phyloP scores from a whole-genome alignment of 1,140 invertebrate genomes.

The Drosophila varians region DNA sequence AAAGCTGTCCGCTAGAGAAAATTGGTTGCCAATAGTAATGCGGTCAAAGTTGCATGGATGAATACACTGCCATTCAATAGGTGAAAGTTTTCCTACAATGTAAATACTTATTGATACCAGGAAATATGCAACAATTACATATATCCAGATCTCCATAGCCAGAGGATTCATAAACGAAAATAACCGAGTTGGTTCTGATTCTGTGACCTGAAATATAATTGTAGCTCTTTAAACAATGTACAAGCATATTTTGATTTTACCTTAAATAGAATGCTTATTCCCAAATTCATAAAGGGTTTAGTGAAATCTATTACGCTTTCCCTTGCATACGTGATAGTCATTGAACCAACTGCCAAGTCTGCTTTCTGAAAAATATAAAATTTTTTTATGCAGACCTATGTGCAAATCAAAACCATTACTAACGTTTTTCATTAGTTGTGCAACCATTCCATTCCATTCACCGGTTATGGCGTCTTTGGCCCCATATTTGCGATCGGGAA shows the following conservation, averaged over 20 bases:
- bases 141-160: slow-evolving; percentile 97
- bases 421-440: slow-evolving; percentile 82
- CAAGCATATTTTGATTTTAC: slow-evolving; percentile 83
- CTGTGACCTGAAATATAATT: slow-evolving; percentile 88
- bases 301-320: slow-evolving; percentile 97
- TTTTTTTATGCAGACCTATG: too few relatives aligned
- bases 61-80: slow-evolving; percentile 95
- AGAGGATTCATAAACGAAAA: slow-evolving; percentile 98
- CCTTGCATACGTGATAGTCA: slow-evolving; percentile 96
- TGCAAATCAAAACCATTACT: slow-evolving; percentile 7
- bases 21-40: slow-evolving; percentile 95
- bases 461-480: slow-evolving; percentile 94
- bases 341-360: slow-evolving; percentile 94
- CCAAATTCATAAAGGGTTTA: slow-evolving; percentile 95
- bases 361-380: slow-evolving; percentile 86
- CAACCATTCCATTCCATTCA: slow-evolving; percentile 96
- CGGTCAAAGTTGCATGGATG: slow-evolving; percentile 93
- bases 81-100: slow-evolving; percentile 96
- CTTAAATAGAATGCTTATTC: slow-evolving; percentile 94
- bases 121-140: slow-evolving; percentile 95
- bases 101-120: slow-evolving; percentile 95
- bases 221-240: neutral
- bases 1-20: slow-evolving; percentile 92
- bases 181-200: slow-evolving; percentile 93
- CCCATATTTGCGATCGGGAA: slow-evolving; percentile 97